Base-by-base conservation (phyloP, 2,113 vertebrate genomes). In the Melanostigma gelatinosum region DNA sequence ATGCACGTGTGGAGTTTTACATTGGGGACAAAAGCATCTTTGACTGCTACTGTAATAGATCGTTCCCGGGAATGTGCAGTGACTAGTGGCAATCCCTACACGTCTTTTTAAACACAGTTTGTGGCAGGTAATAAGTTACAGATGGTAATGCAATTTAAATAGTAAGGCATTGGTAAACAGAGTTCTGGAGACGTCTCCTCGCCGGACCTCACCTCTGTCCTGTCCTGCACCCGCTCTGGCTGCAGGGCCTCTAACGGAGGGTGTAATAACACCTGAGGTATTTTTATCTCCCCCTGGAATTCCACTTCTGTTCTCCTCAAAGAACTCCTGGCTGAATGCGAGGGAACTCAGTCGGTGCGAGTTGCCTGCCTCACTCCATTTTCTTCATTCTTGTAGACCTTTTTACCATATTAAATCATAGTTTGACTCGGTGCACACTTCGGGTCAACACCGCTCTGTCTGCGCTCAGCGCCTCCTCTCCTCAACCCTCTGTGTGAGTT, bases 221-320 rank as follows among this genome's bases (percentile, higher is more conserved):
- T 60, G 74, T 75, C 13, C 13, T 38, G 57, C 48, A 61, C 69
- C 77, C 55, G 4, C 70, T 70, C 62, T 32, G 66, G n/a, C 76
- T 73, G 80, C 79, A 72, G 84, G 84, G 82, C 75, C 89, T 79
- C 87, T 72, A 62, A 16, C 61, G 74, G 57, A 57, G 90, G 88
- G 80, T 93, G 91, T 93, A 92, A 92, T 93, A 91, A 92, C 87
- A 94, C 92, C 93, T 93, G 80, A 84, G 85, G 84, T 94, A 94
- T 94, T 93, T 94, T 94, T 93, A 92, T 92, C 92, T 85, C 86
- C 70, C 72, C 42, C 68, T 67, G 80, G 91, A 93, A 93, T 93
- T 90, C 87, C 82, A 88, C 85, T 86, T 92, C 84, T 86, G 82
- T 90, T 87, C 74, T 70, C 55, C 58, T 44, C 15, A 1, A 10